A percentile compares a stretch with the other conserved stretches of the same genome.
phyloP scores from a whole-genome alignment of 2,113 vertebrate genomes.

The Zingel zingel region DNA sequence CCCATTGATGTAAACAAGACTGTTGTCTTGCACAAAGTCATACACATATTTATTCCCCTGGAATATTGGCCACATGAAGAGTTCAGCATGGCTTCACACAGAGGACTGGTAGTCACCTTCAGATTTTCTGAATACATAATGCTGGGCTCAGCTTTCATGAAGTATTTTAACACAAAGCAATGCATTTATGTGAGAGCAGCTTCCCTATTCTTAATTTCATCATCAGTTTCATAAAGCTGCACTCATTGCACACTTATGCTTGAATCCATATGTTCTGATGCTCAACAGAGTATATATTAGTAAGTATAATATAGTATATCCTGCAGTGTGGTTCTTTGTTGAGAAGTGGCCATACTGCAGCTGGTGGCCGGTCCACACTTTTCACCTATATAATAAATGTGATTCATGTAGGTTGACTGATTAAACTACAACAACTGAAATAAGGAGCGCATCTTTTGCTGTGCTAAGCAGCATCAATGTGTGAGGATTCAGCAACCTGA shows the following conservation, averaged over 20 bases:
- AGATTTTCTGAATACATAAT: not conserved
- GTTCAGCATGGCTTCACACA: not conserved
- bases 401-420: not conserved
- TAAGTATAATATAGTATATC: no score
- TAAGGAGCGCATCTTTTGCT: not conserved
- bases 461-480: not conserved
- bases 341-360: not conserved
- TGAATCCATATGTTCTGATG: not conserved
- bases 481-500: not conserved
- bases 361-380: not conserved
- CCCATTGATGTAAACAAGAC: not conserved
- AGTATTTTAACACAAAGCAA: not conserved
- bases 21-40: not conserved
- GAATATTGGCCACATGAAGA: not conserved
- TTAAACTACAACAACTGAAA: not conserved
- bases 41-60: constrained; percentile 3
- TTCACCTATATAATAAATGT: not conserved
- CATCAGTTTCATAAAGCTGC: not conserved
- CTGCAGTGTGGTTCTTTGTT: not conserved
- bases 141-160: not conserved
- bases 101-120: not conserved
- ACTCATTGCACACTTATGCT: not conserved
- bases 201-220: not conserved
- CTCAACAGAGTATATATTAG: not conserved
- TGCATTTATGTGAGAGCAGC: not conserved